Evolutionary conservation across 2,797 vertebrate species (phyloP).

Genomic region (Mus spretus): DNA sequence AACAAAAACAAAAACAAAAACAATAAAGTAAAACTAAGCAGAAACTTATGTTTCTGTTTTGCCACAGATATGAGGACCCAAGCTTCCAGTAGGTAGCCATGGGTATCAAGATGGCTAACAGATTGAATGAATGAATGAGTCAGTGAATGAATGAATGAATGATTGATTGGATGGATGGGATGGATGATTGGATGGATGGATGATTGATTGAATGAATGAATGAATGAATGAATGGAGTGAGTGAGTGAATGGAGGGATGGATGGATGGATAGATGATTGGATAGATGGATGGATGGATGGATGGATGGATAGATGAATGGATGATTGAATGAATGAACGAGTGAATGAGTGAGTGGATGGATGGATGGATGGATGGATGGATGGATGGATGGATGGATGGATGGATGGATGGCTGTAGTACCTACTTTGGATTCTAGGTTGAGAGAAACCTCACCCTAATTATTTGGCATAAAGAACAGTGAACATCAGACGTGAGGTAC

Average conservation of each 20-base stretch:
- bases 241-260: rapidly evolving
- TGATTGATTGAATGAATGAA: too few species aligned
- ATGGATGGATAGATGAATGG: background rate
- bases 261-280: background rate
- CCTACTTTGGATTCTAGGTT: background rate
- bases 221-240: too few species aligned
- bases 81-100: background rate
- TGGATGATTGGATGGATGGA: background rate
- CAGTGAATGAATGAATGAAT: too few species aligned
- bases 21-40: background rate
- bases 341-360: background rate
- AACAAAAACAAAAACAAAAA: too few species aligned
- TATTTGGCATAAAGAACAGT: background rate
- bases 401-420: background rate
- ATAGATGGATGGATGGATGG: background rate
- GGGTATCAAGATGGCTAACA: background rate
- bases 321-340: too few species aligned
- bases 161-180: background rate
- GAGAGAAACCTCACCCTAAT: background rate
- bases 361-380: background rate
- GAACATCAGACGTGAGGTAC: background rate
- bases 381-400: background rate
- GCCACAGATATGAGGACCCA: background rate
- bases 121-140: background rate
- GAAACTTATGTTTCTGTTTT: background rate